Conservation (phyloP, 92 coral and sea anemone species). For the Galaxea fascicularis region DNA sequence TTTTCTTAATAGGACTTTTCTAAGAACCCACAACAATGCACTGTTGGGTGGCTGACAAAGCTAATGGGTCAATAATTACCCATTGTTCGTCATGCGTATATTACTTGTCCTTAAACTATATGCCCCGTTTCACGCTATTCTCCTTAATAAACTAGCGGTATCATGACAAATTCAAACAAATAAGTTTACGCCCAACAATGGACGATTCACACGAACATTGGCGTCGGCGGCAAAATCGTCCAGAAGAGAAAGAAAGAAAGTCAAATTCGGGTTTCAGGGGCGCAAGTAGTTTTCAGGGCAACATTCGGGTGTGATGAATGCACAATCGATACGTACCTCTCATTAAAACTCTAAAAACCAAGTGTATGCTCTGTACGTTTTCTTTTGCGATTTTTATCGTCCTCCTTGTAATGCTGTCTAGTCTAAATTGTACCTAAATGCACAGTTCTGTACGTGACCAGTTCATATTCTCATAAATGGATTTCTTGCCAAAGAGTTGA, state of each 20-base stretch:
- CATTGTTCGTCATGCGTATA: conserved; percentile 24
- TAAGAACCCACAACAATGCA: conserved; percentile 16
- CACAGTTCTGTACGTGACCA: background rate
- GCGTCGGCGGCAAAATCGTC: background rate
- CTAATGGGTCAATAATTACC: conserved; percentile 42
- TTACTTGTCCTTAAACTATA: background rate
- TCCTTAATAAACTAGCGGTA: conserved; percentile 26
- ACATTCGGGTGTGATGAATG: too few relatives aligned
- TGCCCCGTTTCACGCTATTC: conserved; percentile 14
- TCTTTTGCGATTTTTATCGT: background rate
- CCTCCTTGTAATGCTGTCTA: too few relatives aligned
- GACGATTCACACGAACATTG: background rate
- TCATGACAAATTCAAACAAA: conserved; percentile 9
- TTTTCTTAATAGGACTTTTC: conserved; percentile 24
- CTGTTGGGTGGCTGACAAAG: conserved; percentile 18
- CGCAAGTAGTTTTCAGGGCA: background rate
- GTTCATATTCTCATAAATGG: background rate
- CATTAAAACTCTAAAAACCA: too few relatives aligned
- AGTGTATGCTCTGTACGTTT: too few relatives aligned
- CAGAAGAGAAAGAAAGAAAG: background rate
- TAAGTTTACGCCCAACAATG: background rate
- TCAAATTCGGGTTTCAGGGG: background rate
- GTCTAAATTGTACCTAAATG: background rate
- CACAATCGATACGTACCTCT: too few relatives aligned
- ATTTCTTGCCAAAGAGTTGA: background rate